phyloP scores from a whole-genome alignment of 2,113 vertebrate genomes.

The Equus quagga region DNA sequence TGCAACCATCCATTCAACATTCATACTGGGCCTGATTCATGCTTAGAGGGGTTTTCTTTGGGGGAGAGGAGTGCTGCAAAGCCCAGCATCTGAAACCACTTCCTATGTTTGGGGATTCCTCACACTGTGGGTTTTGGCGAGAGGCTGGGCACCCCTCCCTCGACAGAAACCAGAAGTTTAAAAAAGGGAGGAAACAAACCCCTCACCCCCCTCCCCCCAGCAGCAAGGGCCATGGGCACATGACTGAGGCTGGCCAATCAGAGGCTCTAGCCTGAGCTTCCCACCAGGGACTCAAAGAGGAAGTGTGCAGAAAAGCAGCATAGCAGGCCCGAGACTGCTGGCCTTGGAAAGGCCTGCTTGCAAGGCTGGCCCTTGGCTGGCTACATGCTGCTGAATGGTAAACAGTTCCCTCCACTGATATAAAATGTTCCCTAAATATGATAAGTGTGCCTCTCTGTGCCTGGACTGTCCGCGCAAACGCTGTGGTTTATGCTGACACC shows the following conservation, averaged over 20 bases:
- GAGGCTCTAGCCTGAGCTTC: not conserved
- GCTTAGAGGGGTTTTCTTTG: not conserved
- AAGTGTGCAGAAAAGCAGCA: not conserved
- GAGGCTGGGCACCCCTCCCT: not conserved
- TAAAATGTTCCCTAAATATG: fast-evolving
- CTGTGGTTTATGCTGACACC: not conserved
- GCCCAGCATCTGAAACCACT: not conserved
- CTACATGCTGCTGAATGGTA: not conserved
- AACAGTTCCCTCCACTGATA: not conserved
- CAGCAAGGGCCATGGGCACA: not conserved
- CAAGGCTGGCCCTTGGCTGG: not conserved
- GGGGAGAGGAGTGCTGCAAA: not conserved
- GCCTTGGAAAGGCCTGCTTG: not conserved
- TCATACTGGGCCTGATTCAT: not conserved
- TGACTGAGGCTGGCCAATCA: too few species aligned
- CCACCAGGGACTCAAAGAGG: not conserved
- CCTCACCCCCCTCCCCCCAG: not conserved
- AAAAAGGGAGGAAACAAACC: not conserved
- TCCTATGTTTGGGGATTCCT: not conserved
- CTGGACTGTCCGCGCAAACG: not conserved
- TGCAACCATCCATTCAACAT: not conserved
- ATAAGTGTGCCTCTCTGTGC: not conserved
- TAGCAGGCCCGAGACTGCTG: not conserved
- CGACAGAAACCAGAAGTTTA: not conserved
- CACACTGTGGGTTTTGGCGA: not conserved